phyloP scores from a whole-genome alignment of 2,113 vertebrate species.

The Alexandromys fortis region DNA sequence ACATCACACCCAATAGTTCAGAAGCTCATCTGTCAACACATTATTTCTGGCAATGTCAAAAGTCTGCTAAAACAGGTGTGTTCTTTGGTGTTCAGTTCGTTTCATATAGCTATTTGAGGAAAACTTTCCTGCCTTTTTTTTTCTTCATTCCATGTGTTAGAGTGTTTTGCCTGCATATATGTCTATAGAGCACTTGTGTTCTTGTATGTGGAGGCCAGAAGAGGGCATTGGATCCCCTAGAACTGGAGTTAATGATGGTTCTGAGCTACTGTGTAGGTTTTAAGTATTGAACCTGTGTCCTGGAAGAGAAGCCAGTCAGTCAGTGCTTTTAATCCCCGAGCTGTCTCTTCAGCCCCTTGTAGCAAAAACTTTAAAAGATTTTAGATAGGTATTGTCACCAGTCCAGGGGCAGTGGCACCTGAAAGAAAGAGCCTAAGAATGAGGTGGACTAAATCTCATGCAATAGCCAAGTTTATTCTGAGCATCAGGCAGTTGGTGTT shows the following conservation, averaged over 20 bases:
- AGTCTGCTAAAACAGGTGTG: slow-evolving; percentile 93
- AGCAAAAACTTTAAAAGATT: not conserved
- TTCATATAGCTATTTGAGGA: not conserved
- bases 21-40: slow-evolving; percentile 93
- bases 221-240: not conserved
- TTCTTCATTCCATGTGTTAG: not conserved
- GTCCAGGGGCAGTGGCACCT: not conserved
- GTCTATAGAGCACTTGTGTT: not conserved
- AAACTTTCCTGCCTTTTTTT: not conserved
- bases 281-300: not conserved
- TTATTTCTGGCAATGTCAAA: slow-evolving; percentile 92
- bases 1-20: slow-evolving; percentile 94
- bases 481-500: not conserved
- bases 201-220: not conserved
- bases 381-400: not conserved
- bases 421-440: not conserved
- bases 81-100: slow-evolving; percentile 26
- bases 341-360: not conserved
- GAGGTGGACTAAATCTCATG: not conserved
- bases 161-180: not conserved
- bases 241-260: not conserved
- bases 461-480: not conserved
- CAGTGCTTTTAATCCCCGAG: not conserved
- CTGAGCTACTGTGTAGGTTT: not conserved
- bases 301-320: not conserved